Base-by-base conservation (phyloP, 2,888 invertebrate genomes). In the Allophyes oxyacanthae region DNA sequence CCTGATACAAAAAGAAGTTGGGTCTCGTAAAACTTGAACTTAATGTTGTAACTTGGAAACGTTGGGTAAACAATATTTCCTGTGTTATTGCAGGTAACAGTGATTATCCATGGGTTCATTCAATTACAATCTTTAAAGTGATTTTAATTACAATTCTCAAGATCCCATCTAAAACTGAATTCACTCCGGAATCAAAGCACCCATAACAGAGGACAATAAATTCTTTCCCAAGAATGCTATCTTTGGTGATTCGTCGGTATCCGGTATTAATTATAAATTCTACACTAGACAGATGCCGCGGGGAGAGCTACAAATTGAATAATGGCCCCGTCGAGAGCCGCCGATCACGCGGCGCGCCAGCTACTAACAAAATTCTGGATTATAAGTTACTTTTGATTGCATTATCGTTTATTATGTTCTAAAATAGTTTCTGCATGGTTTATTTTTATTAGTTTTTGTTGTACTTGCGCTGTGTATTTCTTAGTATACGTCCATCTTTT, bases 261-360 rank as follows among this genome's bases (percentile, higher is more conserved):
- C 53, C 49, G 51, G 33, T 26, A 58, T 61, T 66, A 69, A 76
- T 74, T 69, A 76, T 66, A 59, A 64, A 76, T 76, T 59, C 48
- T 52, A 46, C 58, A 43, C 46, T 57, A 57, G 57, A 57, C 54
- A 64, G 54, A 53, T 36, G 58, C 51, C 51, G 46, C 44, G 38
- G 60, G 55, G 52, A 60, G 55, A 51, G 63, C 58, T 75, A 70
- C 72, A 66, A 77, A 81, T 83, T 77, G 81, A 82, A 68, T 78
- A 78, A 82, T 82, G 72, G 54, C 62, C 68, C 70, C 67, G 46
- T 51, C 41, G 70, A 72, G 77, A 64, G 25, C 7, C 13, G 44
- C 37, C 25, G 36, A 26, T 25, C 46, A 32, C 6, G 13, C 50
- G 13, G 45, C 49, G 30, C 48, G 42, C 41, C 37, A 41, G 9